phyloP scores from a whole-genome alignment of 1,140 invertebrate genomes.

The Eurosta solidaginis region DNA sequence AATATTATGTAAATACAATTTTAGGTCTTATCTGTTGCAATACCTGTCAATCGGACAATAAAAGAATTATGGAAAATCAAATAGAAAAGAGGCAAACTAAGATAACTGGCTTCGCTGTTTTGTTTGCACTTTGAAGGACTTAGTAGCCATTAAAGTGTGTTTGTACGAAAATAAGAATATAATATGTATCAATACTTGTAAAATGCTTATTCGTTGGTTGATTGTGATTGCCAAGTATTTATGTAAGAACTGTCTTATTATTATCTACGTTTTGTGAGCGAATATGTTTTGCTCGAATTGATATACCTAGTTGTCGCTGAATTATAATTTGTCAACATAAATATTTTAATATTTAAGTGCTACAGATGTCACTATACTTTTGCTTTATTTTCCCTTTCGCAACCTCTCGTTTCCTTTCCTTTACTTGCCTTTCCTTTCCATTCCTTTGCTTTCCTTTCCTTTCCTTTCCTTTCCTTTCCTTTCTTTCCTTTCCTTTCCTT shows the following conservation, averaged over 20 bases:
- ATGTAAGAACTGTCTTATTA: too few species aligned
- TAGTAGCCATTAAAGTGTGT: neutral
- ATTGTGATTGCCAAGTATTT: neutral
- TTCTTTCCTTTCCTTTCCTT: too few species aligned
- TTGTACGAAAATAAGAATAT: neutral
- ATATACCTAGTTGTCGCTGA: too few species aligned
- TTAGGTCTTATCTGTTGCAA: neutral
- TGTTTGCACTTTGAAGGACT: too few species aligned
- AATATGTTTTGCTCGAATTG: neutral
- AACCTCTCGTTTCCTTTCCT: too few species aligned
- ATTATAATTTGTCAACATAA: too few species aligned
- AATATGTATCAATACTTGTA: conserved; percentile 6
- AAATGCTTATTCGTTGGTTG: neutral
- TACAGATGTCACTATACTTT: too few species aligned
- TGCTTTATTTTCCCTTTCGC: too few species aligned
- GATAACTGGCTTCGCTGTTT: neutral
- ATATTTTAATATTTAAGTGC: too few species aligned
- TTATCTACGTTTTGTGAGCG: neutral
- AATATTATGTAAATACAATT: neutral
- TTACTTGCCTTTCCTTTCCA: too few species aligned
- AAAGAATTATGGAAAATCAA: conserved; percentile 4
- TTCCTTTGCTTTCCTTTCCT: too few species aligned
- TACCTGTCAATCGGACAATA: conserved; percentile 2
- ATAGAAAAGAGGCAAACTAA: neutral
- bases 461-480: too few species aligned